phyloP scores from a whole-genome alignment of 37 sponge, comb jelly and placozoan genomes.

The Haliclona indistincta region DNA sequence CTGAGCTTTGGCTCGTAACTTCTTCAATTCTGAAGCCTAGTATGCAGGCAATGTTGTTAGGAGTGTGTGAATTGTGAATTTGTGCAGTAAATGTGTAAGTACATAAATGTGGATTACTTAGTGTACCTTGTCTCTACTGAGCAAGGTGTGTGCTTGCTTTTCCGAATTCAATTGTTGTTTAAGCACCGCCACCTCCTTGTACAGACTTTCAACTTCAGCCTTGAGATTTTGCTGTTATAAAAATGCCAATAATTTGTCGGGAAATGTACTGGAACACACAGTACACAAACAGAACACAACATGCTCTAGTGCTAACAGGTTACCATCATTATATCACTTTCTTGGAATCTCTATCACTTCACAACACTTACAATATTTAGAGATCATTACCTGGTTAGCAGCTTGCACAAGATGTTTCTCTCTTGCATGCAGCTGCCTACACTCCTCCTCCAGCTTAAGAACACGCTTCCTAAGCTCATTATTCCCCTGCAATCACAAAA shows the following conservation, averaged over 20 bases:
- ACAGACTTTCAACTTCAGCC: not conserved
- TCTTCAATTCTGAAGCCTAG: conserved; percentile 3
- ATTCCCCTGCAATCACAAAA: too few species aligned
- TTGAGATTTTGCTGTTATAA: conserved; percentile 3
- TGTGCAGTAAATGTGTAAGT: too few species aligned
- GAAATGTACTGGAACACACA: not conserved
- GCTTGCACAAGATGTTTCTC: not conserved
- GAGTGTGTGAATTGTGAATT: too few species aligned
- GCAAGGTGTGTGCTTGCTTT: not conserved
- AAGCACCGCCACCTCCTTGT: not conserved
- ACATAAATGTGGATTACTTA: not conserved
- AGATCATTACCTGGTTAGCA: conserved; percentile 2
- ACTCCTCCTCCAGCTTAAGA: conserved; percentile 7
- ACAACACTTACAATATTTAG: too few species aligned
- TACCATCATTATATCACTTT: not conserved
- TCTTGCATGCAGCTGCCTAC: not conserved
- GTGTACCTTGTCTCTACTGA: not conserved
- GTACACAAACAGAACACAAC: too few species aligned
- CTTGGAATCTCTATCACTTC: not conserved
- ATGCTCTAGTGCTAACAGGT: not conserved
- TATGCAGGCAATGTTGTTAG: too few species aligned
- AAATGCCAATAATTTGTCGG: not conserved
- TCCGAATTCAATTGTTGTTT: not conserved
- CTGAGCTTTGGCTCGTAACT: not conserved
- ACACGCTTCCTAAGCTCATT: not conserved